Base-by-base conservation (phyloP, 2,113 vertebrate genomes). In the Megaptera novaeangliae region DNA sequence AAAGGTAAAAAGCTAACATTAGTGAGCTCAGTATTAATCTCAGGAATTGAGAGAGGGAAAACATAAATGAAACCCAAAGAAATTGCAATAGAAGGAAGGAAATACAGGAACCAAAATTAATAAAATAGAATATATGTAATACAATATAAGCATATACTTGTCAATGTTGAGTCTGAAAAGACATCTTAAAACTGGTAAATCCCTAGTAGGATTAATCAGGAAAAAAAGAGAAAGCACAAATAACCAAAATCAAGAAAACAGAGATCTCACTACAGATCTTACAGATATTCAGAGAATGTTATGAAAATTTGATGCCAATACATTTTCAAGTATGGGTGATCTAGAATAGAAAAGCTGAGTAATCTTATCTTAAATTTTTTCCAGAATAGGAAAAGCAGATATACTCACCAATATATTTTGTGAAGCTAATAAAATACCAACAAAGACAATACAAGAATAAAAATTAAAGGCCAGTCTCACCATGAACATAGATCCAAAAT, bases 71-170 rank as follows among this genome's bases (percentile, higher is more conserved):
- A 87, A 25, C 85, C 3, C 27, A 77, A 23, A 64, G 23, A 94
- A 44, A 21, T 18, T 57, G 21, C 55, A 57, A 3, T 52, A 75
- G 34, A 91, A 64, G 29, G 36, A 66, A 92, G 20, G 63, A 84
- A 92, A 90, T 61, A n/a, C 27, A 69, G 91, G n/a, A 95, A 18
- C 46, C 93, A 39, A 90, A 85, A 63, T 95, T 63, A 82, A 64
- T 71, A 71, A 92, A 21, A 83, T 71, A 64, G 63, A 88, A 92
- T 95, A 57, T 68, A 84, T 52, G 31, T 31, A 96, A 72, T 74
- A 20, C 14, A 72, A 7, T 39, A 8, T 23, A 78, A 71, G 55
- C 13, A 25, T 82, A 29, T 69, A 44, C 55, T 78, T 20, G 27
- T 36, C 34, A 85, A 39, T 84, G 41, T 77, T 88, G 52, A 88